Percentiles rank a stretch among this genome's conserved stretches.
These are phyloP conservation scores for Sarotherodon lohbergeri DNA, from an alignment of 2,113 vertebrate species.

Conservation along the genomic window DNA sequence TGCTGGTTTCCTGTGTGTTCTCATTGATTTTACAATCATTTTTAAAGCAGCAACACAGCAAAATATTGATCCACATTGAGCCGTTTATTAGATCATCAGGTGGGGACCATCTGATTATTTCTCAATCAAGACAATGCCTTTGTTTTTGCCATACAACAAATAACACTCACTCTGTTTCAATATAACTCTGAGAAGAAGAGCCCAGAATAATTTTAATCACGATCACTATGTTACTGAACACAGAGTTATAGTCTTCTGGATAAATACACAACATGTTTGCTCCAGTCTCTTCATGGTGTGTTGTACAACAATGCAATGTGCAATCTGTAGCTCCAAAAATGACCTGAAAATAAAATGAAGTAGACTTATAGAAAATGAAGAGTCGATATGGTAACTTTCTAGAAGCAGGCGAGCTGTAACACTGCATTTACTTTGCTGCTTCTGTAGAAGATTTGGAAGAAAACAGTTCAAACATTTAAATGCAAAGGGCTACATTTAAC, in stretches of 20 bases:
- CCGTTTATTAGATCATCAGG: not conserved
- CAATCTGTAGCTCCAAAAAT: not conserved
- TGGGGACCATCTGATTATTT: not conserved
- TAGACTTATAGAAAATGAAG: not conserved
- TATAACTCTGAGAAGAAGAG: not conserved
- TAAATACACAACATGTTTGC: not conserved
- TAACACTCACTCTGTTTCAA: not conserved
- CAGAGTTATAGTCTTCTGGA: not conserved
- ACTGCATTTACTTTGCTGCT: accelerated
- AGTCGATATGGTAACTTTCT: accelerated
- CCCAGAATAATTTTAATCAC: not conserved
- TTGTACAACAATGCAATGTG: not conserved
- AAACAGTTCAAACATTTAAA: not conserved
- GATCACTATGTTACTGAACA: not conserved
- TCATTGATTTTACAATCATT: not conserved
- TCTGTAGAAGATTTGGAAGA: not conserved
- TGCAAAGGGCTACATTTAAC: not conserved
- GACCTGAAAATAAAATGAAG: not conserved
- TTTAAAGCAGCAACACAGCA: accelerated
- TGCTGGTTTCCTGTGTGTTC: not conserved
- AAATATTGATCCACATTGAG: not conserved
- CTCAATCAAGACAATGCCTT: not conserved
- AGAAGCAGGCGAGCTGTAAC: not conserved
- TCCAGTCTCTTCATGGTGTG: not conserved
- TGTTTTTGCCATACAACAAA: accelerated